Evolutionary conservation across 2,888 invertebrate species (phyloP), one percentile per base, ranked within the genome.

Genomic region (Lutraria lutraria): DNA sequence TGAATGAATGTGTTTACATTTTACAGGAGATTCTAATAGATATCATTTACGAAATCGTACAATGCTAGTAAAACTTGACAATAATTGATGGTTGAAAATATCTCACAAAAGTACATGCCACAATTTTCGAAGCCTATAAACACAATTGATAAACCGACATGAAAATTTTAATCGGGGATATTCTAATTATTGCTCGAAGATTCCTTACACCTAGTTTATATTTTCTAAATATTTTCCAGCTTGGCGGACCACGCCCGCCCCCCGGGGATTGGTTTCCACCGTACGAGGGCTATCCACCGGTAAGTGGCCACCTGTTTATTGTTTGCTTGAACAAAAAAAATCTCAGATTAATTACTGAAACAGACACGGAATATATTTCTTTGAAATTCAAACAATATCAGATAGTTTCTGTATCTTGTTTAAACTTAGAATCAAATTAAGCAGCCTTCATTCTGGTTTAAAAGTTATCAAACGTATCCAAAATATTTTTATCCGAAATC

Each of bases 251-350:
- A 4, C 83, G 92, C 56, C 90, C 87, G 29, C 90, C 90, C 2
- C 91, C 91, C 13, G 92, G 91, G 0, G 92, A 92, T 80, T 92
- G 92, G 92, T 92, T 90, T 53, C 92, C 92, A 63, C 92, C 92
- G 4, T 92, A 92, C 60, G 92, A 92, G 68, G 92, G 92, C 2
- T 92, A 90, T 52, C 92, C 92, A 15, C 92, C 92, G 91, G 92
- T 92, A 87, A 90, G 91, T 89, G 10, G 19, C 34, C 29, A 31
- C 31, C 2, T 76, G 3, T 76, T 2, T 31, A 25, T 31, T 19
- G 76, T 76, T 76, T 76, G 31, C 29, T 34, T 13, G 29, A 34
- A 76, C 31, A 31, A 31, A 56, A 31, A 31, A 56, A 34, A 34
- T 3, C 34, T 76, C 16, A 76, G 4, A 76, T 76, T 76, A 76